phyloP scores from a whole-genome alignment of 2,888 invertebrate genomes.

The Epirrita christyi region DNA sequence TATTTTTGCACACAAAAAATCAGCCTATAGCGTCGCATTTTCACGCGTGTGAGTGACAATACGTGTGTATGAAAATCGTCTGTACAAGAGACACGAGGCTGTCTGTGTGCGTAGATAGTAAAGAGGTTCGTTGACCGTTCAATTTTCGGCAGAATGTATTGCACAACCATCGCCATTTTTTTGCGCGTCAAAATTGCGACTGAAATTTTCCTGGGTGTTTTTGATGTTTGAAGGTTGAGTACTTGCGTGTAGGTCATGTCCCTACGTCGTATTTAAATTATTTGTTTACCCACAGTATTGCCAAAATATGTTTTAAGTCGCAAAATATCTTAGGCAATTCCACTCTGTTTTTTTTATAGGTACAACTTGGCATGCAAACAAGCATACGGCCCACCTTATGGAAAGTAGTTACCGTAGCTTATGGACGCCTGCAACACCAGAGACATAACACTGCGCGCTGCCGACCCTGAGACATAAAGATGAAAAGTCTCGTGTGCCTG shows the following conservation, averaged over 20 bases:
- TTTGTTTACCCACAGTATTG: conserved; percentile 4
- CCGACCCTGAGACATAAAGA: too few relatives aligned
- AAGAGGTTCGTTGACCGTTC: conserved; percentile 53
- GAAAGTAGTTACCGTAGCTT: too few relatives aligned
- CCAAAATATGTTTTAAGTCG: too few relatives aligned
- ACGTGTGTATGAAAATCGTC: conserved; percentile 47
- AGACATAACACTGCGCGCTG: too few relatives aligned
- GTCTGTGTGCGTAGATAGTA: conserved; percentile 48
- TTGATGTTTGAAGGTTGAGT: conserved; percentile 27
- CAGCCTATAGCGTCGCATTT: conserved; percentile 38
- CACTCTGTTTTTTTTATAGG: too few relatives aligned
- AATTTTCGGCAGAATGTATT: conserved; percentile 62
- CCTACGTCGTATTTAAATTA: conserved; percentile 8
- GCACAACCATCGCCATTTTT: conserved; percentile 49
- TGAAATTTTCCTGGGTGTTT: conserved; percentile 23
- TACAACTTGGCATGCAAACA: too few relatives aligned
- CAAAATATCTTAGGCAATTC: too few relatives aligned
- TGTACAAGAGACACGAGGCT: conserved; percentile 42
- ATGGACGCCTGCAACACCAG: too few relatives aligned
- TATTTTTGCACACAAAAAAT: conserved; percentile 40
- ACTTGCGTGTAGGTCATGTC: conserved; percentile 31
- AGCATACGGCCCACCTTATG: too few relatives aligned
- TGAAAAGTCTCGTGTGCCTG: too few relatives aligned
- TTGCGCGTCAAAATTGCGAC: conserved; percentile 28
- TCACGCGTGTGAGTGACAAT: conserved; percentile 45